Conservation (phyloP, 2,888 invertebrate genomes). For the Dysmachus trigonus region DNA sequence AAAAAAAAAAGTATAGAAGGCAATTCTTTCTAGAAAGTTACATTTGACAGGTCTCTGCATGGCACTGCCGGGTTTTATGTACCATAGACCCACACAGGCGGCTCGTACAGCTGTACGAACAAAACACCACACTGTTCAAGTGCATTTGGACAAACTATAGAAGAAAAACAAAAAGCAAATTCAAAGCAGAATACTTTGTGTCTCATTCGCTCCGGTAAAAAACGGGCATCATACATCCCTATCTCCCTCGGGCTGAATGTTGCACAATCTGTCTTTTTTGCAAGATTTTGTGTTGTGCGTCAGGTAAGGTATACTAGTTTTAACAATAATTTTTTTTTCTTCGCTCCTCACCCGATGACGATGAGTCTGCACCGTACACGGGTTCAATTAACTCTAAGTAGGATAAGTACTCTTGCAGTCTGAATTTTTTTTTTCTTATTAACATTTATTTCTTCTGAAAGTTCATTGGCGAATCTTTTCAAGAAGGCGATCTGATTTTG, state of each 20-base stretch:
- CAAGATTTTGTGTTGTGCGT: background rate
- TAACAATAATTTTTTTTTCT: constrained; percentile 3
- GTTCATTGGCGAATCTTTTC: constrained; percentile 44
- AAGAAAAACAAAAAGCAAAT: background rate
- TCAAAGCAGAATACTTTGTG: background rate
- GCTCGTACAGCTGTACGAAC: background rate
- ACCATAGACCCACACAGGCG: background rate
- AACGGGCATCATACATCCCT: background rate
- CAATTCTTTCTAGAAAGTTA: constrained; percentile 33
- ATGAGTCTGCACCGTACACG: background rate
- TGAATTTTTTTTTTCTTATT: no score
- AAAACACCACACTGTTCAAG: background rate
- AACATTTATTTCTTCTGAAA: constrained; percentile 43
- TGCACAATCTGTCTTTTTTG: constrained; percentile 23
- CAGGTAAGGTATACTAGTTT: constrained; percentile 10
- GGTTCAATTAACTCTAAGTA: constrained; percentile 46
- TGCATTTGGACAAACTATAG: background rate
- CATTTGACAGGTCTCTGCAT: constrained; percentile 1
- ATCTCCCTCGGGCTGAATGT: background rate
- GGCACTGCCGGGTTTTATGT: background rate
- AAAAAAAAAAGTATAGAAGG: background rate
- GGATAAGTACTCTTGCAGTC: constrained; percentile 28
- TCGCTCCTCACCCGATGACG: background rate
- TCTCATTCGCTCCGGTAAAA: background rate
- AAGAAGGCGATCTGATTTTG: background rate